These are phyloP conservation scores for Eutolmus rufibarbis DNA, from an alignment of 2,888 invertebrate species.

Conservation along the genomic window DNA sequence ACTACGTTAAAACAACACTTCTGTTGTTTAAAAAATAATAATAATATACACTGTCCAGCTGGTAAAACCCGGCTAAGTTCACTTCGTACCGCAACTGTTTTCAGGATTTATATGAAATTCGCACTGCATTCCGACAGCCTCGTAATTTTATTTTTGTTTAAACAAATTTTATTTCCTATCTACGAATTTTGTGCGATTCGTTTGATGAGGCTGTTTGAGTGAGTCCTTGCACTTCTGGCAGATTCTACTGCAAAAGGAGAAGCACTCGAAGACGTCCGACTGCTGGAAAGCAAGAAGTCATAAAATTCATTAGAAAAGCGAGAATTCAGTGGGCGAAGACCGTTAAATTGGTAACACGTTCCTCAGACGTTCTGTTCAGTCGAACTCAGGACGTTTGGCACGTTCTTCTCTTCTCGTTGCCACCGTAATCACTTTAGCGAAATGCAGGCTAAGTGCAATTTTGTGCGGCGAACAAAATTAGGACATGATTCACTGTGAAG, in stretches of 20 bases:
- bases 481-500: neutral
- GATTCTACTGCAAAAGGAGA: neutral
- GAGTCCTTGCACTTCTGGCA: neutral
- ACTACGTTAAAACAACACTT: neutral
- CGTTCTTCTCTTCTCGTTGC: neutral
- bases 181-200: neutral
- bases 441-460: neutral
- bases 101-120: neutral
- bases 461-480: neutral
- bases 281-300: neutral
- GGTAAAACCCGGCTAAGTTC: neutral
- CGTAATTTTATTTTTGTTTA: neutral
- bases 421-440: neutral
- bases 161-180: neutral
- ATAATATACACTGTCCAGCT: neutral
- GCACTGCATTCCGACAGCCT: neutral
- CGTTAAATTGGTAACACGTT: neutral
- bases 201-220: neutral
- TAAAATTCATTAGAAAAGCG: neutral
- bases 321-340: neutral
- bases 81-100: neutral
- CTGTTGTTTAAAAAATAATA: neutral
- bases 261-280: neutral
- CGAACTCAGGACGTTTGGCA: neutral
- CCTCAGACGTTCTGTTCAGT: neutral